Evolutionary conservation across 2,888 invertebrate species (phyloP).

Genomic region (Ophion obscuratus): DNA sequence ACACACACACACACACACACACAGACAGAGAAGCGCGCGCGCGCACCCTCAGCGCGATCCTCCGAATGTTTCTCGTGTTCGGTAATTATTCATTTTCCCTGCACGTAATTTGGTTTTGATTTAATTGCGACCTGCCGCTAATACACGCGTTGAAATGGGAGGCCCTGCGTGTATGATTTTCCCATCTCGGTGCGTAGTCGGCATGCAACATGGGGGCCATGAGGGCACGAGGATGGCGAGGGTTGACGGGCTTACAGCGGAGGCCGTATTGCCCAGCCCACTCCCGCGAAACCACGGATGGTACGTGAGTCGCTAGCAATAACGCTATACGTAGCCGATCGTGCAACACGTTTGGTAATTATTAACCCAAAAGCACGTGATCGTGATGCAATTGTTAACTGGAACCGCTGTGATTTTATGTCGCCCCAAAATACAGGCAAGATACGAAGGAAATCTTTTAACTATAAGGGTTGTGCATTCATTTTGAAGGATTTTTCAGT

Average conservation of each 20-base stretch:
- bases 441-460: neutral
- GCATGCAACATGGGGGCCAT: slow-evolving; percentile 16
- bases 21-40: no score
- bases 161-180: slow-evolving; percentile 27
- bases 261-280: neutral
- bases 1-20: no score
- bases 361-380: neutral
- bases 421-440: neutral
- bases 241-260: neutral
- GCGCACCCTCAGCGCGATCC: neutral
- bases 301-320: slow-evolving; percentile 8
- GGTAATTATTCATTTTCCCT: slow-evolving; percentile 76
- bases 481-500: no score
- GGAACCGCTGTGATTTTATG: neutral
- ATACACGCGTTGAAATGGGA: slow-evolving; percentile 24
- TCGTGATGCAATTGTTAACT: neutral
- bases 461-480: neutral
- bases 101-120: slow-evolving; percentile 75
- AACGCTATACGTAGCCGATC: slow-evolving; percentile 6
- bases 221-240: neutral
- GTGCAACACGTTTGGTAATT: slow-evolving; percentile 6
- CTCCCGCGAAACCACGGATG: slow-evolving; percentile 23
- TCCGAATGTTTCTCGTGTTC: slow-evolving; percentile 62
- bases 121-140: slow-evolving; percentile 72
- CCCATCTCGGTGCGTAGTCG: neutral